A percentile compares a stretch with the other conserved stretches of the same genome.
phyloP scores from a whole-genome alignment of 2,888 invertebrate genomes.

The Dryobota labecula region DNA sequence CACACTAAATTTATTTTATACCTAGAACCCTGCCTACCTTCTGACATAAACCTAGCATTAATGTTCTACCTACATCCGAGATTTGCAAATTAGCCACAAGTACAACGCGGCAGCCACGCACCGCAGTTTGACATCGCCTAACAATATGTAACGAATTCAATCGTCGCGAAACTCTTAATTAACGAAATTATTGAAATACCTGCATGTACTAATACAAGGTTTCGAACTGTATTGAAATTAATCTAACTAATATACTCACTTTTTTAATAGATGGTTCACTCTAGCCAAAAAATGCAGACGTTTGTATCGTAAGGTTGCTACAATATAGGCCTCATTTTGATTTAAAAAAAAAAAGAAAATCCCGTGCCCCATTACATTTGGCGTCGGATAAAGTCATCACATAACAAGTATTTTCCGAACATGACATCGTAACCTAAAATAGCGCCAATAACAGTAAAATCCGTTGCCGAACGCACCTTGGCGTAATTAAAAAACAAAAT shows the following conservation, averaged over 20 bases:
- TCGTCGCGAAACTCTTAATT: slow-evolving; percentile 42
- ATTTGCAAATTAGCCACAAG: slow-evolving; percentile 53
- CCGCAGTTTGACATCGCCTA: not conserved
- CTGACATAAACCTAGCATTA: not conserved
- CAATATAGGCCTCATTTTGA: not conserved
- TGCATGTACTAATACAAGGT: slow-evolving; percentile 41
- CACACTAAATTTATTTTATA: not conserved
- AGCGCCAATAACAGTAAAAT: slow-evolving; percentile 76
- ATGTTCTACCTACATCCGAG: not conserved
- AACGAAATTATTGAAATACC: slow-evolving; percentile 40
- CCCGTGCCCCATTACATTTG: slow-evolving; percentile 40
- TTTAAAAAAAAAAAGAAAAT: not conserved
- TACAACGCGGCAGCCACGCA: slow-evolving; percentile 23
- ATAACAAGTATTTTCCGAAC: slow-evolving; percentile 62
- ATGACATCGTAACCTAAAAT: slow-evolving; percentile 74
- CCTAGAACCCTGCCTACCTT: not conserved
- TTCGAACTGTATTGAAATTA: slow-evolving; percentile 19
- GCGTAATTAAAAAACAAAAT: slow-evolving; percentile 89
- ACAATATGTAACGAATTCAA: slow-evolving; percentile 21
- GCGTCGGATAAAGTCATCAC: slow-evolving; percentile 61
- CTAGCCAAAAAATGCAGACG: not conserved
- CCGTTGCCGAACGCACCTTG: slow-evolving; percentile 83
- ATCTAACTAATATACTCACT: not conserved
- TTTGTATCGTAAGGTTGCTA: not conserved
- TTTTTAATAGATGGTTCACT: not conserved